These are phyloP conservation scores for Morinoia aosen DNA, from an alignment of 2,888 invertebrate genomes.

Conservation along the genomic window DNA sequence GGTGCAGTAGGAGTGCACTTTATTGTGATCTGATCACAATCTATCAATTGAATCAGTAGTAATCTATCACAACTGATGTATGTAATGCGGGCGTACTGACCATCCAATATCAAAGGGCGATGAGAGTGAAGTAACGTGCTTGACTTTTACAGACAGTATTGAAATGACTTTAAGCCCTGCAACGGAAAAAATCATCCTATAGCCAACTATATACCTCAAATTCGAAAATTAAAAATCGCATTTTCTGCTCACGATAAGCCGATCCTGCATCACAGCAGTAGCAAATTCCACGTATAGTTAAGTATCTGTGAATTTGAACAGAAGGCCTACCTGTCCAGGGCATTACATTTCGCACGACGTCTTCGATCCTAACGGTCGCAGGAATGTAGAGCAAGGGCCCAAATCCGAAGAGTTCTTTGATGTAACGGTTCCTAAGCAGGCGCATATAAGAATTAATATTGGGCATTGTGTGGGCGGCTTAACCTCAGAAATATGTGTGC, in stretches of 20 bases:
- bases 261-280: not conserved
- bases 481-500: constrained; percentile 9
- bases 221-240: not conserved
- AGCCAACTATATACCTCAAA: not conserved
- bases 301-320: not conserved
- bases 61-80: not conserved
- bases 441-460: not conserved
- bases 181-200: not conserved
- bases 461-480: constrained; percentile 2
- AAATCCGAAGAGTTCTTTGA: not conserved
- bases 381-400: not conserved
- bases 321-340: not conserved
- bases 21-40: no score
- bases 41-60: not conserved
- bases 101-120: not conserved
- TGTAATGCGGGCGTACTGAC: not conserved
- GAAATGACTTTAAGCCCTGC: not conserved
- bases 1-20: no score
- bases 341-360: not conserved
- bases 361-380: not conserved
- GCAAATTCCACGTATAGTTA: not conserved
- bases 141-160: not conserved
- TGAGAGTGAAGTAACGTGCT: not conserved
- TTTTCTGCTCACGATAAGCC: not conserved
- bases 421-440: constrained; percentile 17